Base-by-base conservation (phyloP, 64 coral and sea anemone species). In the Acropora yongei region DNA sequence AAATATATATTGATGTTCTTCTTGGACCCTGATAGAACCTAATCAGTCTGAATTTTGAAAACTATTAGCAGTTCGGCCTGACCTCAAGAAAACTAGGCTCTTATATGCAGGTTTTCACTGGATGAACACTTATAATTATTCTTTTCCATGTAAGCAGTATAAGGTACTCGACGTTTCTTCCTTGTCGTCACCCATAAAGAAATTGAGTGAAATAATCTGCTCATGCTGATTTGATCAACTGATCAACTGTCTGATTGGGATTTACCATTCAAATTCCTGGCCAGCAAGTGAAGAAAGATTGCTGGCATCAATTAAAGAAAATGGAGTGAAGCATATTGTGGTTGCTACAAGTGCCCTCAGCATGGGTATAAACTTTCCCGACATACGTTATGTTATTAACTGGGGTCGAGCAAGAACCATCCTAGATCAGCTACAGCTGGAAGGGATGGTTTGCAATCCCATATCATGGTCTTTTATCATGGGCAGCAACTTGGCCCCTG, bases 401-500 rank as follows among this genome's bases (percentile, higher is more conserved):
- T 90, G 88, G 88, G 88, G 88, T n/a, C 76, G 76, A 79, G 88
- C 88, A 80, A 66, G 88, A 68, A 48, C 55, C 44, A 40, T 90
- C n/a, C 45, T 90, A 18, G 88, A 90, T 44, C 77, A 79, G 45
- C 75, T 49, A 3, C 88, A 80, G 65, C 58, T 90, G 88, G 88
- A 20, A 44, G 88, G 43, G 77, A 79, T 90, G 88, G 77, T 1
- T 16, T 19, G n/a, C 58, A 14, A 11, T 77, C 72, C 39, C 57
- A 89, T 44, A n/a, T 79, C 2, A 6, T 79, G 4, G 4, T 65
- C 8, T 12, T 79, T 5, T 89, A 67, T n/a, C 88, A 79, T 89
- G 88, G 88, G 12, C 55, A 78, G 12, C 88, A 89, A 89, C 4
- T 79, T 19, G 60, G 88, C 41, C 72, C 16, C 12, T 89, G 88